Conservation (phyloP, 2,113 vertebrate species). For the Mesembrinibis cayennensis region DNA sequence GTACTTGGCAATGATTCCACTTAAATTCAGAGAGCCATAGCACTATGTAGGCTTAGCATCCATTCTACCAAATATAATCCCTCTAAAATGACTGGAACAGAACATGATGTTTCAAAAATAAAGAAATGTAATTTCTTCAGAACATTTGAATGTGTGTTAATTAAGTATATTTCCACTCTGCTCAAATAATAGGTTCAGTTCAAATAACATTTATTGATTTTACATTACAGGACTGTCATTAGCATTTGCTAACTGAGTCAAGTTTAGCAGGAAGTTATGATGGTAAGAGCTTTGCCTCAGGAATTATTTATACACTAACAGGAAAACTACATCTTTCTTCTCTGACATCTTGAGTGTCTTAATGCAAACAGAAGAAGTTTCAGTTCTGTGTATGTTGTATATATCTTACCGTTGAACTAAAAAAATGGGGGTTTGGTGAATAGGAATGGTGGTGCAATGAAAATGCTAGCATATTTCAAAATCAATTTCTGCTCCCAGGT, state of each 20-base stretch:
- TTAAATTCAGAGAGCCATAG: background rate
- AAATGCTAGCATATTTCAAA: background rate
- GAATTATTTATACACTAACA: constrained; percentile 31
- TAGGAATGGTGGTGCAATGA: background rate
- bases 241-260: constrained; percentile 2
- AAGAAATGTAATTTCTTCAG: constrained; percentile 12
- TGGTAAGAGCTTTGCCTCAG: background rate
- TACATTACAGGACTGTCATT: constrained; percentile 17
- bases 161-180: constrained; percentile 16
- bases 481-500: background rate
- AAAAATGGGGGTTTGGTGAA: background rate
- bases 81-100: constrained; percentile 9
- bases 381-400: background rate
- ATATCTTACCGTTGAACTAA: background rate
- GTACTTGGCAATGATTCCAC: constrained; percentile 18
- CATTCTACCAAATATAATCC: constrained; percentile 11
- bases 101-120: constrained; percentile 40
- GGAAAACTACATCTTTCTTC: constrained; percentile 12
- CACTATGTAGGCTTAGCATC: background rate
- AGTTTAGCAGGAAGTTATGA: background rate
- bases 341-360: background rate
- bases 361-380: background rate
- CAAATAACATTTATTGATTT: constrained; percentile 32
- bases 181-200: background rate
- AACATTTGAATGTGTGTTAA: constrained; percentile 19